phyloP scores from a whole-genome alignment of 2,888 invertebrate genomes.

The Lagria hirta region DNA sequence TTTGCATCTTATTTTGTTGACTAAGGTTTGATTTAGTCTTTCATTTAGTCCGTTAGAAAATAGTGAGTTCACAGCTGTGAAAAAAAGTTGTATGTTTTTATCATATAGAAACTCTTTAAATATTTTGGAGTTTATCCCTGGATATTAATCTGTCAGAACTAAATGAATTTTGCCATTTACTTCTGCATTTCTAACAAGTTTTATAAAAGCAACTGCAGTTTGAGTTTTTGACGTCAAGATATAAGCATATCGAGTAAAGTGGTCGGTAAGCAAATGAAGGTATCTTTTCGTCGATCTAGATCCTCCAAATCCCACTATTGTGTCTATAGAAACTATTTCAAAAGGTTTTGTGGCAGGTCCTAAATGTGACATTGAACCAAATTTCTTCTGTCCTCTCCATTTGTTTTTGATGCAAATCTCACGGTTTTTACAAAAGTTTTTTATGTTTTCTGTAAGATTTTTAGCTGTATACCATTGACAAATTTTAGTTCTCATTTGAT shows the following conservation, averaged over 20 bases:
- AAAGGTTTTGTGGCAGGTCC: conserved; percentile 34
- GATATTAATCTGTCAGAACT: conserved; percentile 40
- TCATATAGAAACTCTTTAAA: conserved; percentile 38
- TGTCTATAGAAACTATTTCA: conserved; percentile 42
- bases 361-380: conserved; percentile 32
- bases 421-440: conserved; percentile 20
- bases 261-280: conserved; percentile 43
- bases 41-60: conserved; percentile 35
- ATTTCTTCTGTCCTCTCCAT: conserved; percentile 32
- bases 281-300: conserved; percentile 43
- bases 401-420: conserved; percentile 39
- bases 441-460: conserved; percentile 21
- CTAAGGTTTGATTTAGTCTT: conserved; percentile 34
- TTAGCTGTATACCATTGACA: conserved; percentile 7
- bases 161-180: no score
- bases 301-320: conserved; percentile 42
- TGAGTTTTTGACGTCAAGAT: conserved; percentile 39
- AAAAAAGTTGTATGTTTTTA: conserved; percentile 16
- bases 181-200: conserved; percentile 33
- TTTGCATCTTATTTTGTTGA: conserved; percentile 36
- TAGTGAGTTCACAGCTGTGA: conserved; percentile 26
- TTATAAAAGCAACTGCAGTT: conserved; percentile 39
- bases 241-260: conserved; percentile 40
- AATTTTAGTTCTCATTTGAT: conserved; percentile 13
- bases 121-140: conserved; percentile 41